A percentile compares a stretch with the other conserved stretches of the same genome.
Conservation (phyloP, 37 sponge, comb jelly and placozoan species). For the Spongia lamella region DNA sequence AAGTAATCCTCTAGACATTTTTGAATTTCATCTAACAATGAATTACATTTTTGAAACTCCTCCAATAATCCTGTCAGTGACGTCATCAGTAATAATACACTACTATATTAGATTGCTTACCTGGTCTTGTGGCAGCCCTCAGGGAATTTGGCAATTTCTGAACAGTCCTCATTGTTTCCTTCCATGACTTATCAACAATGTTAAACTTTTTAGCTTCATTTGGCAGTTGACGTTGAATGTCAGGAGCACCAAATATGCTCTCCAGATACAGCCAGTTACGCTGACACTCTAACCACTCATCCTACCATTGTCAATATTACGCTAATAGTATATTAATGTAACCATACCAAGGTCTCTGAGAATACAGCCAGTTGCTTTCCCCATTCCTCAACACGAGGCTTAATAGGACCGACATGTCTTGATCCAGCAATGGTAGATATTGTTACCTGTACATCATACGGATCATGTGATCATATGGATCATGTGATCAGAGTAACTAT, state of each 20-base stretch:
- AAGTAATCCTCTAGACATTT: conserved; percentile 98
- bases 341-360: conserved; percentile 86
- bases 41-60: conserved; percentile 83
- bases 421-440: conserved; percentile 93
- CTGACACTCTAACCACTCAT: conserved; percentile 95
- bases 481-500: neutral
- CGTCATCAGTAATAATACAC: too few species aligned
- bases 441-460: conserved; percentile 50
- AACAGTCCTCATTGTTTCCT: conserved; percentile 91
- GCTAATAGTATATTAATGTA: neutral
- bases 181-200: conserved; percentile 97
- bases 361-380: conserved; percentile 85
- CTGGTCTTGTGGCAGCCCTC: conserved; percentile 83
- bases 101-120: conserved; percentile 17
- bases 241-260: conserved; percentile 98
- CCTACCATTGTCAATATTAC: conserved; percentile 34
- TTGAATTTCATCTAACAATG: conserved; percentile 92
- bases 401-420: conserved; percentile 96
- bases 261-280: conserved; percentile 98
- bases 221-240: conserved; percentile 97
- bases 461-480: neutral
- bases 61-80: conserved; percentile 79
- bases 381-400: conserved; percentile 94
- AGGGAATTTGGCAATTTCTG: conserved; percentile 84
- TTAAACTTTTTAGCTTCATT: conserved; percentile 96